phyloP scores from a whole-genome alignment of 2,113 vertebrate genomes.

The Daphoenositta chrysoptera region DNA sequence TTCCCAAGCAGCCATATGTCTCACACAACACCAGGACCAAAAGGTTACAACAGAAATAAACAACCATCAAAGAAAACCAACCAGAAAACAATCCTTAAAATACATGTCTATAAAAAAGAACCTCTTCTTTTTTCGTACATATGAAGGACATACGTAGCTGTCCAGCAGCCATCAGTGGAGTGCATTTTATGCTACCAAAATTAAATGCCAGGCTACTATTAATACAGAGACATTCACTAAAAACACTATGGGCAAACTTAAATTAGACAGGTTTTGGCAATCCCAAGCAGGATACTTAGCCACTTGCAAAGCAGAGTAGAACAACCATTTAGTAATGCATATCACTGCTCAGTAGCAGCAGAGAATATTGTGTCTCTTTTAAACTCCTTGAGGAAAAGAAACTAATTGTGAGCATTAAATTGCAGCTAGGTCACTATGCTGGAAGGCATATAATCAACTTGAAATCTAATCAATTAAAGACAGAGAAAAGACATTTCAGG shows the following conservation, averaged over 20 bases:
- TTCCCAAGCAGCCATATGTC: background rate
- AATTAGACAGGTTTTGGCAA: background rate
- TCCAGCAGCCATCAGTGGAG: background rate
- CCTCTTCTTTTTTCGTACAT: background rate
- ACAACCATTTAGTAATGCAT: background rate
- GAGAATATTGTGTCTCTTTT: background rate
- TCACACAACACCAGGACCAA: background rate
- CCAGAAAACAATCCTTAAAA: background rate
- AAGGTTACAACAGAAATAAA: background rate
- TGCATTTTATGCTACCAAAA: background rate
- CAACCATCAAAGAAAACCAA: background rate
- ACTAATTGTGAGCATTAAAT: constrained; percentile 1
- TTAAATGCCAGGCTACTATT: background rate
- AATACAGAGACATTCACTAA: background rate
- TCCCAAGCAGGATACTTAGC: background rate
- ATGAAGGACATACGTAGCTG: background rate
- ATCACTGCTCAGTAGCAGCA: background rate
- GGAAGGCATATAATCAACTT: constrained; percentile 13
- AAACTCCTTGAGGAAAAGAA: constrained; percentile 2
- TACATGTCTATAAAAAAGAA: background rate
- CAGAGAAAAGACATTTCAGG: background rate
- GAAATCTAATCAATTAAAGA: constrained; percentile 24
- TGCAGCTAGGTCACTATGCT: background rate
- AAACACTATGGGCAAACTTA: background rate
- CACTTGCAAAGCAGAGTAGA: background rate